phyloP scores from a whole-genome alignment of 2,797 vertebrate species.

The Sphenopsis melanotis region DNA sequence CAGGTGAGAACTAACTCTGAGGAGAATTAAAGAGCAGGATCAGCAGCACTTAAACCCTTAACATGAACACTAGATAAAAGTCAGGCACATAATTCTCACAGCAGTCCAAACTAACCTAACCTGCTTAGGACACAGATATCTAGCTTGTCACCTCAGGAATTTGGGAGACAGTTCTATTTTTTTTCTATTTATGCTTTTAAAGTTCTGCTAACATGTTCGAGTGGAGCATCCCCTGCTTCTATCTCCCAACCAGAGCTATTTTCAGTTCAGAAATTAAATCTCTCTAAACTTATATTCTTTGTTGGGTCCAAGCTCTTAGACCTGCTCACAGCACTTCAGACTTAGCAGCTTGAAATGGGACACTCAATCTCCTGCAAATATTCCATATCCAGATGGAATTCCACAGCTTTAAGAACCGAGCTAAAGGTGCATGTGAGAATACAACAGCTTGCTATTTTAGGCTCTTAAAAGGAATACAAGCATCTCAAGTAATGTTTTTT shows the following conservation, averaged over 20 bases:
- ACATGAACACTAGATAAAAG: not conserved
- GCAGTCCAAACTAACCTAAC: not conserved
- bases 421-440: not conserved
- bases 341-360: accelerated
- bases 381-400: not conserved
- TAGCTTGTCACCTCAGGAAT: not conserved
- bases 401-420: not conserved
- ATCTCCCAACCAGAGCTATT: not conserved
- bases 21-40: not conserved
- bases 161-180: not conserved
- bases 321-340: not conserved
- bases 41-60: not conserved
- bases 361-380: not conserved
- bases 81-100: not conserved
- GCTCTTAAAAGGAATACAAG: not conserved
- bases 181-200: not conserved
- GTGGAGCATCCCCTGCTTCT: not conserved
- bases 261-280: not conserved
- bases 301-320: not conserved
- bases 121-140: not conserved
- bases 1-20: not conserved
- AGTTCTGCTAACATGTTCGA: not conserved
- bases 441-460: not conserved
- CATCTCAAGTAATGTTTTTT: not conserved
- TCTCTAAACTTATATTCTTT: not conserved